Conservation (phyloP, 2,888 invertebrate genomes). For the Tiliacea citrago region DNA sequence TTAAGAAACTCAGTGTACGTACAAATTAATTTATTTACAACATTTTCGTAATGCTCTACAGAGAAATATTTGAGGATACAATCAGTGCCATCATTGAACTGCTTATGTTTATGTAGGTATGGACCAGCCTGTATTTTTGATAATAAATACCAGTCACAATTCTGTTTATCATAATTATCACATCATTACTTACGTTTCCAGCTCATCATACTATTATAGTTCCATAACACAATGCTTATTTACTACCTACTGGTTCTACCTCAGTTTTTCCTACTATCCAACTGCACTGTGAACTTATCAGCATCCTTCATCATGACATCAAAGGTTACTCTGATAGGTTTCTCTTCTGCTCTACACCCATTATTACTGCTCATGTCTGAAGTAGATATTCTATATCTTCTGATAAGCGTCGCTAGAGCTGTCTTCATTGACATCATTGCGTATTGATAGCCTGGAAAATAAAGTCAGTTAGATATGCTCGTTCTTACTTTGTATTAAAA, state of each 20-base stretch:
- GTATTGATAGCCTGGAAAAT: slow-evolving; percentile 65
- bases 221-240: neutral
- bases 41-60: no score
- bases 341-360: slow-evolving; percentile 9
- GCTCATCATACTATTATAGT: neutral
- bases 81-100: neutral
- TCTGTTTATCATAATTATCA: neutral
- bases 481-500: no score
- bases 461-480: no score
- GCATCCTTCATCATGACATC: slow-evolving; percentile 72
- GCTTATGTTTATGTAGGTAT: no score
- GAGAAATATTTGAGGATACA: neutral
- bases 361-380: slow-evolving; percentile 9
- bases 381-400: slow-evolving; percentile 61
- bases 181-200: neutral
- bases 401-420: slow-evolving; percentile 66
- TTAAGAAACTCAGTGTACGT: neutral
- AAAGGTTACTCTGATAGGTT: slow-evolving; percentile 63
- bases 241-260: neutral
- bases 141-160: neutral
- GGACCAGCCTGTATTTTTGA: neutral
- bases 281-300: slow-evolving; percentile 63
- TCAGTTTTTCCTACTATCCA: slow-evolving; percentile 53
- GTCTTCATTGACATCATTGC: slow-evolving; percentile 74
- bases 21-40: neutral